Percentiles rank a stretch among this genome's conserved stretches.
Conservation (phyloP, 2,113 vertebrate species). For the Mirounga angustirostris region DNA sequence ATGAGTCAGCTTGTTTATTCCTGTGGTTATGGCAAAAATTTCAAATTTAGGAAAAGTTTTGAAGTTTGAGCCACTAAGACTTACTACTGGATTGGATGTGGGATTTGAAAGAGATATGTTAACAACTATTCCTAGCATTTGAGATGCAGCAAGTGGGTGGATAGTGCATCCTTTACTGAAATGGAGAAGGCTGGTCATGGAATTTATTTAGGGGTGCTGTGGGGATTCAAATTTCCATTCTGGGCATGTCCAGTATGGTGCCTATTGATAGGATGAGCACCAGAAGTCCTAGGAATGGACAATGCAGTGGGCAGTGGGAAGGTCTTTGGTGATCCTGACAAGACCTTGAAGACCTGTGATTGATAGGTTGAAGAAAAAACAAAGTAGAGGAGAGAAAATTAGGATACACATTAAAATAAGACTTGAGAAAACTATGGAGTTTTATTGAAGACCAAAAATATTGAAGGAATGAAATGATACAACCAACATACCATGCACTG, state of each 20-base stretch:
- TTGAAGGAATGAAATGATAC: background rate
- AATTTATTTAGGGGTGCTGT: background rate
- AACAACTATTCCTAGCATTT: background rate
- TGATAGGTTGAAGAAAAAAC: background rate
- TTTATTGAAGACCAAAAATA: background rate
- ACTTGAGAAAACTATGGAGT: background rate
- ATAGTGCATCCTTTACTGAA: background rate
- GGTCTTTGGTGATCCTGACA: background rate
- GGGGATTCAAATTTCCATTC: background rate
- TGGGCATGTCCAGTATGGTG: fast-evolving
- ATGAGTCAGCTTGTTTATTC: background rate
- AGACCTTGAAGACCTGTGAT: background rate
- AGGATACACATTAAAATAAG: background rate
- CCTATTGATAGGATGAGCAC: background rate
- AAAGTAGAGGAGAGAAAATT: background rate
- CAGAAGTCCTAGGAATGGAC: background rate
- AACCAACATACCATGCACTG: background rate
- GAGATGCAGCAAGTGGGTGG: background rate
- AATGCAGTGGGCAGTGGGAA: background rate
- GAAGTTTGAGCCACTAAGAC: background rate
- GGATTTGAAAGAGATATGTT: background rate
- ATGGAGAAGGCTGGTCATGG: background rate
- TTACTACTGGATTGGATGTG: background rate
- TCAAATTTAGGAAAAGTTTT: background rate
- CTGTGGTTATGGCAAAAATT: background rate